phyloP scores from a whole-genome alignment of 2,888 invertebrate species.

The Iselma pallidipennis region DNA sequence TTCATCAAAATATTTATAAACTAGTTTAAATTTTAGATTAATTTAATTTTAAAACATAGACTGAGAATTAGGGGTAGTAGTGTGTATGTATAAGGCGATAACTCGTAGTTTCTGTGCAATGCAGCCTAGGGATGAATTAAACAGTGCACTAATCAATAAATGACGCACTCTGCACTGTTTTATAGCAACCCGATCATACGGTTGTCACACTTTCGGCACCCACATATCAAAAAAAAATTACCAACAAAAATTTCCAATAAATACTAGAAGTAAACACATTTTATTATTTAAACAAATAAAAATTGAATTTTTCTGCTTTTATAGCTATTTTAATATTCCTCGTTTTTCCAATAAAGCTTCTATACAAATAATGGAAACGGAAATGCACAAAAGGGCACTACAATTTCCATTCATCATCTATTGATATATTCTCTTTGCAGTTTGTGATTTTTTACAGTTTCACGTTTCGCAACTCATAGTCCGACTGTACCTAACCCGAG shows the following conservation, averaged over 20 bases:
- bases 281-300: no score
- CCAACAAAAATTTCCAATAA: no score
- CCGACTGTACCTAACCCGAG: slow-evolving; percentile 56
- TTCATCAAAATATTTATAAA: no score
- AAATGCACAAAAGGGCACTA: neutral
- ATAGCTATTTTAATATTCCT: no score
- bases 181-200: neutral
- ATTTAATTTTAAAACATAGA: no score
- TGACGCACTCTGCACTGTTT: neutral
- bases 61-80: neutral
- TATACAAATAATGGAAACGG: neutral
- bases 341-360: neutral
- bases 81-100: neutral
- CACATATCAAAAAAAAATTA: neutral
- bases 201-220: no score
- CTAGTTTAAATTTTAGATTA: no score
- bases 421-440: neutral
- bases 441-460: slow-evolving; percentile 5
- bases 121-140: neutral
- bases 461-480: slow-evolving; percentile 47
- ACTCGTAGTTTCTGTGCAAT: neutral
- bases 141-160: slow-evolving; percentile 1
- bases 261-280: no score
- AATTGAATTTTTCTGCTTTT: no score
- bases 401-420: neutral